phyloP scores from a whole-genome alignment of 2,888 invertebrate species.

The Pediacus dermestoides region DNA sequence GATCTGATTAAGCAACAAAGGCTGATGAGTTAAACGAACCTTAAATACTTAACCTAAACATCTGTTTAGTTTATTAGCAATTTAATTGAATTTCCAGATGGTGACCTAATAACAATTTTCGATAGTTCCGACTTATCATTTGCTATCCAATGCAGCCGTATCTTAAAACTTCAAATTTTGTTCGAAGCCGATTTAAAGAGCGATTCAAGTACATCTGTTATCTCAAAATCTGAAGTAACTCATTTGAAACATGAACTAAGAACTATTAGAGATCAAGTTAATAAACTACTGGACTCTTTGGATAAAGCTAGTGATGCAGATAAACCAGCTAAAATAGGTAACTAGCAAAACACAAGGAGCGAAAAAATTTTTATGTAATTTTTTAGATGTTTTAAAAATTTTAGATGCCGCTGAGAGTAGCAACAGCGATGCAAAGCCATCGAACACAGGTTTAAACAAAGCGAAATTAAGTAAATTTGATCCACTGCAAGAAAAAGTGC shows the following conservation, averaged over 20 bases:
- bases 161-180: slow-evolving; percentile 62
- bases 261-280: slow-evolving; percentile 58
- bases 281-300: slow-evolving; percentile 56
- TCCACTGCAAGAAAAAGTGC: slow-evolving; percentile 52
- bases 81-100: slow-evolving; percentile 53
- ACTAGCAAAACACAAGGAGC: neutral
- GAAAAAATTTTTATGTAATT: no score
- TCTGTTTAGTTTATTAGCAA: neutral
- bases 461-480: slow-evolving; percentile 59
- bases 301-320: slow-evolving; percentile 37
- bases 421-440: slow-evolving; percentile 21
- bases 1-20: no score
- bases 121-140: slow-evolving; percentile 67
- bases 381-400: no score
- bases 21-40: slow-evolving; percentile 10
- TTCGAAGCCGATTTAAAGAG: slow-evolving; percentile 45
- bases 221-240: slow-evolving; percentile 47
- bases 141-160: slow-evolving; percentile 65
- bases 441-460: slow-evolving; percentile 35
- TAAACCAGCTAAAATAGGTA: neutral
- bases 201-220: slow-evolving; percentile 29
- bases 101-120: slow-evolving; percentile 67
- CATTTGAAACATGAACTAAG: slow-evolving; percentile 49
- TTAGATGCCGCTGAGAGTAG: slow-evolving; percentile 17
- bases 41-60: slow-evolving; percentile 12